Evolutionary conservation across 2,888 invertebrate genomes (phyloP).

Genomic region (Callyntrura sp.): DNA sequence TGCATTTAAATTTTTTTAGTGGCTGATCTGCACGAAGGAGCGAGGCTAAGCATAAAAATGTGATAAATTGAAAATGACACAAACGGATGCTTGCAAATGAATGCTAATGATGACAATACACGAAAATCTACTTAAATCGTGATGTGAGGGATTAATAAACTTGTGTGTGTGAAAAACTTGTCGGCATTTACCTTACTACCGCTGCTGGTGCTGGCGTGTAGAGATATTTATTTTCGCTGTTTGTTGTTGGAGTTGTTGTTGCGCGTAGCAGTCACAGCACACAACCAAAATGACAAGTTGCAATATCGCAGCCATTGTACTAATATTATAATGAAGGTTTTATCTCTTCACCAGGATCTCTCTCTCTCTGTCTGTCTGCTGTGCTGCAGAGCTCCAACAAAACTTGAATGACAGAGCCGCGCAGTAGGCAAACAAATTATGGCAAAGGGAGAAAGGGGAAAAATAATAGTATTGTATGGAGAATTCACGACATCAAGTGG

Average conservation of each 20-base stretch:
- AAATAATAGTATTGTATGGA: background rate
- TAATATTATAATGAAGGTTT: conserved; percentile 34
- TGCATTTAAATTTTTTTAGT: conserved; percentile 1
- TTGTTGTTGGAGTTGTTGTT: background rate
- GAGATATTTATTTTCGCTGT: background rate
- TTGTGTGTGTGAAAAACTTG: conserved; percentile 77
- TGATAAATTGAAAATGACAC: conserved; percentile 78
- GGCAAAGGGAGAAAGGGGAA: background rate
- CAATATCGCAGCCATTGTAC: conserved; percentile 35
- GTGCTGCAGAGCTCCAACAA: background rate
- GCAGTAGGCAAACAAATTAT: conserved; percentile 14
- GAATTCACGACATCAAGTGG: background rate
- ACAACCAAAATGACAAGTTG: conserved; percentile 31
- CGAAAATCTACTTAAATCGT: conserved; percentile 78
- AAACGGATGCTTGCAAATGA: conserved; percentile 77
- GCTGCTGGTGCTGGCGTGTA: no score
- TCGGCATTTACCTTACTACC: conserved; percentile 65
- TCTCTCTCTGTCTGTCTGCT: background rate
- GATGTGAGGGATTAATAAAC: conserved; percentile 76
- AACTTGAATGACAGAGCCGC: conserved; percentile 43
- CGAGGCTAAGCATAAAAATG: conserved; percentile 20
- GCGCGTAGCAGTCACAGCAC: conserved; percentile 11
- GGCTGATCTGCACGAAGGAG: conserved; percentile 26
- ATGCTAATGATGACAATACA: conserved; percentile 78
- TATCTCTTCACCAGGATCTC: conserved; percentile 68